Evolutionary conservation across 2,888 invertebrate genomes (phyloP), one percentile per base, ranked within the genome.

Genomic region (Aspidapion aeneum): DNA sequence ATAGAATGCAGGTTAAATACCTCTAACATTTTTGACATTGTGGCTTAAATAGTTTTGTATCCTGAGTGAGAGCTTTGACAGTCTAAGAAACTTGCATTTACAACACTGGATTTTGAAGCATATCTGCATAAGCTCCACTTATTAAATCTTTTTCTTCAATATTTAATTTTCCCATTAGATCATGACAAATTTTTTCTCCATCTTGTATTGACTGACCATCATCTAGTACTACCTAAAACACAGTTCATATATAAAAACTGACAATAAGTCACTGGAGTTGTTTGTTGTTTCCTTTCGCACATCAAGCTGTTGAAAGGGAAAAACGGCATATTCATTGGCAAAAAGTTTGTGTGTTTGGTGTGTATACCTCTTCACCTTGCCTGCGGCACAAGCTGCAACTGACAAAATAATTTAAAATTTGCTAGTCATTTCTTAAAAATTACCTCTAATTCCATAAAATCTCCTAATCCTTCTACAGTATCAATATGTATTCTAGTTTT

Each of bases 401-500:
- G 12, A 35, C 12, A 35, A n/a, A 52, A 5, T 7, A 18, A n/a
- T 5, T 7, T 20, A 20, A 20, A 20, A 18, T 21, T 18, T 48
- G n/a, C n/a, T n/a, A n/a, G n/a, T n/a, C n/a, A n/a, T n/a, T n/a
- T n/a, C 20, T 60, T 49, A 50, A 48, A 58, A 52, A 5, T 18
- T 68, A 93, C 94, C 84, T 96, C 95, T 55, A 96, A 78, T 78
- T 96, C 95, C 85, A 94, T 87, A 76, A 89, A 95, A 74, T 87
- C 76, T 1, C 95, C 96, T 0, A 96, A 83, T 9, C 82, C 84
- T 70, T 90, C 82, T 0, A 98, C 97, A 60, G 85, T 80, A 79
- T 98, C 98, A 69, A 96, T 82, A 77, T 98, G 98, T 21, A 98
- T 85, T 65, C 97, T 83, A 0, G 95, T 95, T 75, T 93, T 91